These are phyloP conservation scores for Drosophila pseudotalamancana DNA, from an alignment of 2,888 invertebrate genomes.

Conservation along the genomic window DNA sequence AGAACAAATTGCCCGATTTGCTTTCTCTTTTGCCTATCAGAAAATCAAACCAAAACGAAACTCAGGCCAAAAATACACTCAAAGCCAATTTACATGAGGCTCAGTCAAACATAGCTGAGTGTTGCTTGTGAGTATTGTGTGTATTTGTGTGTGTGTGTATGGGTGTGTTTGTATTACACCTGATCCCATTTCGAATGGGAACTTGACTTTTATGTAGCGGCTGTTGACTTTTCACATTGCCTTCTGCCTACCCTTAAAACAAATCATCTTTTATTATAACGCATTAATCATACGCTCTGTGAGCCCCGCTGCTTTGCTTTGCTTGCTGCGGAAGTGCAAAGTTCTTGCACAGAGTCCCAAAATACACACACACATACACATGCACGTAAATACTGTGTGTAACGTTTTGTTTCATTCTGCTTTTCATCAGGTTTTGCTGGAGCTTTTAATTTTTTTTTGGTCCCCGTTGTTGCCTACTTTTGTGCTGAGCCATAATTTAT, in stretches of 20 bases:
- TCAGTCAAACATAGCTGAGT: constrained; percentile 43
- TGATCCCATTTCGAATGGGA: constrained; percentile 39
- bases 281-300: constrained; percentile 73
- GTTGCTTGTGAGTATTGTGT: too few species aligned
- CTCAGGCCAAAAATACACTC: constrained; percentile 31
- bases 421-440: constrained; percentile 22
- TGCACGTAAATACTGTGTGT: constrained; percentile 22
- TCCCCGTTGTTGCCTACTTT: constrained; percentile 48
- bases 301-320: constrained; percentile 27
- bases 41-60: constrained; percentile 11
- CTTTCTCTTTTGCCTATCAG: constrained; percentile 28
- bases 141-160: constrained; percentile 31
- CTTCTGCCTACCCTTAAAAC: constrained; percentile 52
- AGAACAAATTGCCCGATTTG: constrained; percentile 41
- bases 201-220: constrained; percentile 60
- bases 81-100: constrained; percentile 71
- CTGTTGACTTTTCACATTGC: constrained; percentile 71
- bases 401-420: constrained; percentile 4
- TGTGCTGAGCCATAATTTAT: constrained; percentile 63
- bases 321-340: constrained; percentile 58
- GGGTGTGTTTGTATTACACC: constrained; percentile 39
- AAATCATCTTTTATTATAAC: constrained; percentile 78
- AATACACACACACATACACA: constrained; percentile 25
- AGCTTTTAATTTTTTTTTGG: constrained; percentile 67
- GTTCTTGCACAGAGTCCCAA: constrained; percentile 37